Base-by-base conservation (phyloP, 2,797 vertebrate genomes). In the Kryptopterus vitreolus region DNA sequence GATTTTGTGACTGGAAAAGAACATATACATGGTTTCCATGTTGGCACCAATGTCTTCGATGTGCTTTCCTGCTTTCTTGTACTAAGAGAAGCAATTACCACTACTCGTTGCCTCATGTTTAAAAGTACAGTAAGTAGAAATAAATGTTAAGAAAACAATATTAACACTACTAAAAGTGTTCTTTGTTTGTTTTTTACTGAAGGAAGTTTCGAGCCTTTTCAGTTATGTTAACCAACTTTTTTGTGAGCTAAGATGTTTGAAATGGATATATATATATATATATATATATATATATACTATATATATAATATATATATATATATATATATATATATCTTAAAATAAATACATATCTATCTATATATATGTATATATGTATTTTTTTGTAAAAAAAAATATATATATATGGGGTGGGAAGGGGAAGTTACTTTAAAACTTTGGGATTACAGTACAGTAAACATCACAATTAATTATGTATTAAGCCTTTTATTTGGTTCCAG, bases 401-500 rank as follows among this genome's bases (percentile, higher is more conserved):
- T 33, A 43, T 50, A 7, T 53, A 18, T 53, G 4, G 4, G 16
- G 22, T 16, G 8, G 29, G 11, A 3, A 24, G 38, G n/a, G 18
- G 4, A 2, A 3, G 50, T 57, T 75, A 26, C 62, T 63, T 71
- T 82, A 77, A 82, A 79, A 84, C 62, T 76, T 26, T 31, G 29
- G 65, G 69, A 68, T 79, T 78, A 50, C 76, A 59, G 53, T 65
- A 77, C 73, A 66, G 38, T 62, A 46, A 66, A 78, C 85, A 84
- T 85, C 83, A 63, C 58, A 80, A 8, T 85, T 63, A 85, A 85
- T 72, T 76, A 43, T 59, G 72, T 35, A n/a, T 73, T 70, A 52
- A 31, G 24, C 46, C n/a, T 22, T 71, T 53, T 55, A 89, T 90
- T 88, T 78, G 81, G 79, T 87, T 88, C 74, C 85, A 83, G 79